Evolutionary conservation across 2,797 vertebrate species (phyloP), one percentile per base, ranked within the genome.

Genomic region (Silurus aristotelis): DNA sequence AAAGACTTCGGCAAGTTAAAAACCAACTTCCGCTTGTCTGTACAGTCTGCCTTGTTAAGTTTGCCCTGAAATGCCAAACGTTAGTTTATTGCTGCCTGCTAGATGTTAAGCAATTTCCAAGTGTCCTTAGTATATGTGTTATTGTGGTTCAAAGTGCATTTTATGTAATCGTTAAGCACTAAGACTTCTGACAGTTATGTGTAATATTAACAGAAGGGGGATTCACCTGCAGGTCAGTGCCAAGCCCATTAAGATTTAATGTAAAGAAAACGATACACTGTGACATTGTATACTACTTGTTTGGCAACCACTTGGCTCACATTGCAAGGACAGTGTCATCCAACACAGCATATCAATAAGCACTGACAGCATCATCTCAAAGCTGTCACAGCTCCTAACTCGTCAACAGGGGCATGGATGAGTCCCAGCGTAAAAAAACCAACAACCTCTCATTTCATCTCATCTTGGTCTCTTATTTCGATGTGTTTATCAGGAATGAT

Each of bases 71-170:
- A 38, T 38, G 38, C 2, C 38, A 38, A 38, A 38, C 2, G 38
- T 38, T 38, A 38, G 38, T 38, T 38, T 38, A 38, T 66, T n/a
- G 25, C 46, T 85, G 9, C 27, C 9, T 58, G 3, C 27, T 60
- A 60, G 38, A 27, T 70, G 70, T 82, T n/a, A 25, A 77, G 85
- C 27, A 82, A 70, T 78, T 83, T 52, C 79, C 83, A 86, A 80
- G 90, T 90, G 82, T 73, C 86, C 89, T 92, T 90, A 85, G 89
- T 88, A 81, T 31, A 27, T 75, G 72, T 87, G 87, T 87, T 87
- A 73, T 84, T 77, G 64, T n/a, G 73, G 75, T 86, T 27, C 25
- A 71, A 46, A 70, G 56, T 77, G 58, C 38, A 68, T 60, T 87
- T 75, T 68, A 25, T 46, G 31, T 46, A 75, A 66, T 67, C 48